These are phyloP conservation scores for Ernsta delagoae DNA, from an alignment of 2,888 invertebrate genomes.

Conservation along the genomic window DNA sequence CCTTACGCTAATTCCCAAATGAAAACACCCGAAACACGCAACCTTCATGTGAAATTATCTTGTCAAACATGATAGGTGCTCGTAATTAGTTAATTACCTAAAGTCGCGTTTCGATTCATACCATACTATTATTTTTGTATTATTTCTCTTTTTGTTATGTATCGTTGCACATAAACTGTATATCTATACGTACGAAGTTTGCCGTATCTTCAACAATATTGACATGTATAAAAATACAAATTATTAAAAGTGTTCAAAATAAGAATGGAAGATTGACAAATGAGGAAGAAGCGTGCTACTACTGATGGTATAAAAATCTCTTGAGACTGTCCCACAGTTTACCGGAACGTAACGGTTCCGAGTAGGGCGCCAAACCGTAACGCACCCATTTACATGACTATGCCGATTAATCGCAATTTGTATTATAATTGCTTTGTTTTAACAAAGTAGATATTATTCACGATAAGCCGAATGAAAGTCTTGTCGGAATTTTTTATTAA, in stretches of 20 bases:
- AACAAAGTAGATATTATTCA: conserved; percentile 5
- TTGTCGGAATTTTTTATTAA: background rate
- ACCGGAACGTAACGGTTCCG: conserved; percentile 27
- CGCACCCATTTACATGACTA: conserved; percentile 27
- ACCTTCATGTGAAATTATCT: conserved; percentile 51
- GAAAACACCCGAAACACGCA: conserved; percentile 46
- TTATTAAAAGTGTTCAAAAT: background rate
- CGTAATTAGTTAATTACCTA: conserved; percentile 1
- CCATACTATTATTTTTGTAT: too few species aligned
- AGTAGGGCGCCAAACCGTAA: conserved; percentile 25
- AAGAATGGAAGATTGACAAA: conserved; percentile 1
- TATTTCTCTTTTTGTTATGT: too few species aligned
- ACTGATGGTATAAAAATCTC: background rate
- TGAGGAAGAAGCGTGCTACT: conserved; percentile 11
- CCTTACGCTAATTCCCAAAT: conserved; percentile 50
- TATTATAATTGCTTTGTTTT: conserved; percentile 23
- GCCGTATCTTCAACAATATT: too few species aligned
- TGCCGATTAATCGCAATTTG: conserved; percentile 19
- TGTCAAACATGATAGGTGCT: conserved; percentile 47
- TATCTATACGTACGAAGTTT: too few species aligned
- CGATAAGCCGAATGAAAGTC: conserved; percentile 10
- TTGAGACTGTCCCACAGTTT: conserved; percentile 18
- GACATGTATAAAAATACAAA: too few species aligned
- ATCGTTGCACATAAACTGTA: too few species aligned
- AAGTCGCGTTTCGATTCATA: background rate